Evolutionary conservation across 2,888 invertebrate species (phyloP), one percentile per base, ranked within the genome.

Genomic region (Apomyelois bistriatella): DNA sequence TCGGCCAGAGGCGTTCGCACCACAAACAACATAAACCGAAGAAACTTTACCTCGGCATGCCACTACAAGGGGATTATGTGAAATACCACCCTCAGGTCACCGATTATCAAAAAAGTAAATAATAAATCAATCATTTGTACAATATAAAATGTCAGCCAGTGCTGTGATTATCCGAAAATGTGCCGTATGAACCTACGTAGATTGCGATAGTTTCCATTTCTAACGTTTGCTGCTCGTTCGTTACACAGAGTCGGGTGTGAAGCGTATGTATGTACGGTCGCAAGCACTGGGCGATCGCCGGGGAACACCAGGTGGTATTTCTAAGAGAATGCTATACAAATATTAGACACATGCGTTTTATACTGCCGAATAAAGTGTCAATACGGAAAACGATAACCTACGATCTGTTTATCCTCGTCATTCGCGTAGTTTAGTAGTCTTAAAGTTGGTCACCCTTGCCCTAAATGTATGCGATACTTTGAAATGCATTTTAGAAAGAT

Each of bases 81-180:
- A 85, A 85, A 85, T 84, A 87, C 86, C 88, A 88, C 86, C 87
- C 83, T 79, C 76, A 59, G 75, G 68, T 74, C 72, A 67, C 64
- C 52, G 57, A 58, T 56, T 53, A n/a, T n/a, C n/a, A n/a, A n/a
- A 37, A 58, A 53, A 22, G 22, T 53, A 54, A 46, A 55, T 9
- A 37, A 28, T 15, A 57, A 55, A 53, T 47, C 52, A 55, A 51
- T 53, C 54, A 55, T 57, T 32, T 32, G 32, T 32, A 9, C 10
- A 60, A 52, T 52, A 56, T 52, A 57, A 58, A 43, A 56, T 57
- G 58, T 53, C 59, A 58, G 55, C 57, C 59, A 57, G 64, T 63
- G 63, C 62, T 55, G 59, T 53, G 56, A 58, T 54, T 53, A 59
- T 55, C 54, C 64, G 57, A 56, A 53, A 61, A 60, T 60, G 59